Evolutionary conservation across 2,113 vertebrate species (phyloP).

Genomic region (Chloebia gouldiae): DNA sequence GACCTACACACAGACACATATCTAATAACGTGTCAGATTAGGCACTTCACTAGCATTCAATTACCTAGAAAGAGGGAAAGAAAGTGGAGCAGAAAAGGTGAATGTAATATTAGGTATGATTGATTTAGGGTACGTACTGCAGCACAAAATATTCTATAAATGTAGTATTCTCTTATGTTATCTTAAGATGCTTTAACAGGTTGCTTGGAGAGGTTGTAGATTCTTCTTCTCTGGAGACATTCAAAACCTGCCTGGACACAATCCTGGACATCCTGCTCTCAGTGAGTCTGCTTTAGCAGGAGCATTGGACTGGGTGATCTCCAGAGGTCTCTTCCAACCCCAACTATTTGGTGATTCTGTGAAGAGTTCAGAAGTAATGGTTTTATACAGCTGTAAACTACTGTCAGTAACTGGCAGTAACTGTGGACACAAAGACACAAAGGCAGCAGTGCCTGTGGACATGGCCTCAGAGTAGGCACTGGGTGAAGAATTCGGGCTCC

Average conservation of each 20-base stretch:
- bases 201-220: neutral
- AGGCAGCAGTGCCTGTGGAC: neutral
- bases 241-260: accelerated
- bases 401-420: neutral
- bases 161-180: neutral
- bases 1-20: neutral
- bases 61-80: neutral
- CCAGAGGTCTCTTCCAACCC: neutral
- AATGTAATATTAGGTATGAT: neutral
- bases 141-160: neutral
- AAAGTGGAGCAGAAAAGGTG: neutral
- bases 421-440: neutral
- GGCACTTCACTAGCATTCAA: neutral
- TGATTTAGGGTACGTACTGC: neutral
- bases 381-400: neutral
- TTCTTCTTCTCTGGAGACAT: neutral
- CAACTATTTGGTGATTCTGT: neutral
- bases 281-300: neutral
- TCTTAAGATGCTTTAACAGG: neutral
- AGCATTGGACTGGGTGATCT: neutral
- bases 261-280: neutral
- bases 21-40: neutral
- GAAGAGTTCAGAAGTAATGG: neutral
- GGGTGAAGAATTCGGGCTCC: neutral
- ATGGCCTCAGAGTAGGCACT: neutral